Evolutionary conservation across 2,113 vertebrate genomes (phyloP), one percentile per base, ranked within the genome.

Genomic region (Eclectus roratus): DNA sequence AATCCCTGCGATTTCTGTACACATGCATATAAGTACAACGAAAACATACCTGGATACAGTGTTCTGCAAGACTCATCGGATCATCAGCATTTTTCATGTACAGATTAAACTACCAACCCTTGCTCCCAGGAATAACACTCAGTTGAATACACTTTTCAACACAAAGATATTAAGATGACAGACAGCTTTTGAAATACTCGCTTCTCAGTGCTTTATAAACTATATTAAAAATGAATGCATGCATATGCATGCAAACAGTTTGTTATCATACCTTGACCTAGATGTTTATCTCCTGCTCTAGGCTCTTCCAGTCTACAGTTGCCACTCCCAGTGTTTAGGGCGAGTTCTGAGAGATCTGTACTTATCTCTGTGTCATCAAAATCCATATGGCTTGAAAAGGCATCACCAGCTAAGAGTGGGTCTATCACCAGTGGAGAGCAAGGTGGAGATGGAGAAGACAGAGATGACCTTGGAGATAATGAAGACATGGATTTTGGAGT

Each of bases 391-490:
- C 96, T 98, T 50, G 98, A 82, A 65, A 99, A 99, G 23, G 98
- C 95, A 68, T 99, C 99, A 20, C 98, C 98, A 19, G 98, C 85
- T 91, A 99, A 95, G 80, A 99, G 99, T 21, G 94, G 96, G 73
- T 99, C 99, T 4, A 98, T 94, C 60, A 98, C 98, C 64, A 99
- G 98, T 0, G 99, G 99, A 13, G 99, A 99, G 96, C 99, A 99
- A 27, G 99, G 99, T 4, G 99, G 99, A 7, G 99, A 99, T 0
- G 99, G 98, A 28, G 99, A 99, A 64, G 99, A 99, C 15, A 99
- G 98, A 7, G 99, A 99, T 17, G 99, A 99, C 44, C 99, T 98
- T 1, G 99, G 99, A 3, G 99, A 99, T 12, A 99, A 97, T 0
- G 99, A 99, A 89, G 97, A 99, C 98, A 99, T 98, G 20, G 99